A percentile compares a stretch with the other conserved stretches of the same genome.
phyloP scores from a whole-genome alignment of 2,113 vertebrate genomes.

The Apteryx mantelli region DNA sequence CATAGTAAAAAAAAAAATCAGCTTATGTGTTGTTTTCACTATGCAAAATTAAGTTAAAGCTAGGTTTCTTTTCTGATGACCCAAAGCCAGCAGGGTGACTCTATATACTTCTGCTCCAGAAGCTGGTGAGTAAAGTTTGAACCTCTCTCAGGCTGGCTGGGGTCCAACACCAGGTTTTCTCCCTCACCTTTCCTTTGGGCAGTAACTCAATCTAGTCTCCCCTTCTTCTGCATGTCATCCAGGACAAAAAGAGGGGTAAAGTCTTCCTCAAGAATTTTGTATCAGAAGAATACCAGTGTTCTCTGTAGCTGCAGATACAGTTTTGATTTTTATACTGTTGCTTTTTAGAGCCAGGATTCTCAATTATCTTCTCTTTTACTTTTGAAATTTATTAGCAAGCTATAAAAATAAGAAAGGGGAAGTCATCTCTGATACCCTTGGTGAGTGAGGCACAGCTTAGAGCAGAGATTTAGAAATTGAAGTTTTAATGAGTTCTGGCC shows the following conservation, averaged over 20 bases:
- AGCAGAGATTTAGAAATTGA: neutral
- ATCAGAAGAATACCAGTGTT: neutral
- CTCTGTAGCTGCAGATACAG: neutral
- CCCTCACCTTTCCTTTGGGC: neutral
- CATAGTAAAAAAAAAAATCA: neutral
- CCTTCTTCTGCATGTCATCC: neutral
- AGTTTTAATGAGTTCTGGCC: neutral
- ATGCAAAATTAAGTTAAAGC: neutral
- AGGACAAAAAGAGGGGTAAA: neutral
- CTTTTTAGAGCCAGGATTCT: neutral
- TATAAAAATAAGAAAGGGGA: neutral
- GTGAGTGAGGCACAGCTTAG: neutral
- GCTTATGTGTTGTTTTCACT: neutral
- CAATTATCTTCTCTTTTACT: neutral
- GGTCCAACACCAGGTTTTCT: neutral
- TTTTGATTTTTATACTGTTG: neutral
- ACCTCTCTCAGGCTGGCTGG: neutral
- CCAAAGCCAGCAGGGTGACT: neutral
- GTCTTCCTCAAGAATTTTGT: neutral
- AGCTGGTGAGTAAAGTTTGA: neutral
- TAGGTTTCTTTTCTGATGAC: neutral
- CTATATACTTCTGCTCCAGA: neutral
- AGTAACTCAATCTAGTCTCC: neutral
- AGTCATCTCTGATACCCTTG: neutral
- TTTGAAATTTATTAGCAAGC: neutral